Evolutionary conservation across 2,888 invertebrate species (phyloP), one percentile per base, ranked within the genome.

Genomic region (Amphipyra berbera): DNA sequence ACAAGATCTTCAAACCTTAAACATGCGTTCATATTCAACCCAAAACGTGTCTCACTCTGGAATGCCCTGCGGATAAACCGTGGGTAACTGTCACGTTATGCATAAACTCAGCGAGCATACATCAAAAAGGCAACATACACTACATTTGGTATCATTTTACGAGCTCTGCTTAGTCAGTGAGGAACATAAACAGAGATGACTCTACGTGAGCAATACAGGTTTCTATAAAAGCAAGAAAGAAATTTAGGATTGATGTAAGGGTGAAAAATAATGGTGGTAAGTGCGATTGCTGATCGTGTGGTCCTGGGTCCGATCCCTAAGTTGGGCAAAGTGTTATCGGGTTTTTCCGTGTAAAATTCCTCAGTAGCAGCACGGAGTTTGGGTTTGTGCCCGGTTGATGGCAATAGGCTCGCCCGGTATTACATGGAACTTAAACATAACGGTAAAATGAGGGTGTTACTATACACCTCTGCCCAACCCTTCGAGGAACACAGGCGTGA

Each of bases 121-220:
- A 55, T 72, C 47, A 72, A 69, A 56, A 59, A 60, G 37, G 21
- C 14, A 40, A 60, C 56, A 47, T 40, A 49, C 44, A 57, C 41
- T 48, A 61, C 42, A 61, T 70, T 46, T 40, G 49, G 47, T 56
- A 75, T 66, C 38, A 55, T 44, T 75, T 73, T 70, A 73, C 65
- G 71, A 75, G 1, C 6, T 21, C 13, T 47, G 42, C 35, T 56
- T 37, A 63, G 65, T 52, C 65, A 61, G 56, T 35, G 46, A 47
- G 42, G 33, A 46, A 40, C 46, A 70, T 75, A 74, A 73, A 59
- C 61, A 44, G 41, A 33, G n/a, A 44, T 53, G 30, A 6, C 2
- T 30, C 7, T 30, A 74, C 75, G 65, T 70, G 60, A 44, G 50
- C 30, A 21, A 33, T 46, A 40, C 13, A 56, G 10, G 44, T 38